phyloP scores from a whole-genome alignment of 2,113 vertebrate species.

The Myanophis thanlyinensis region DNA sequence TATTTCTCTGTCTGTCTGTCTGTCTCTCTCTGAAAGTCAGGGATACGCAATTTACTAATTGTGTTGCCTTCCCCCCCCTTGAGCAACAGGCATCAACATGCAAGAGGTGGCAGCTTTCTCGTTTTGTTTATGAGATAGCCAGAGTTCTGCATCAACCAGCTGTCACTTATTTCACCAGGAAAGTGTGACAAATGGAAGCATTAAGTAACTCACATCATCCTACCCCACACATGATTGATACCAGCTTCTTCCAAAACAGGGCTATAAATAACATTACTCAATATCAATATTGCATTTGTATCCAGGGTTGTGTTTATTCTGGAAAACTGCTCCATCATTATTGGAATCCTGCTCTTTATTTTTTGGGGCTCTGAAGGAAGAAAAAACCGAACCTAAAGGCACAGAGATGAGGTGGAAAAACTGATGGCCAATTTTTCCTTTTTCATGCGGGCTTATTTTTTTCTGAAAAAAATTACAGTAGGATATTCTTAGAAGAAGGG shows the following conservation, averaged over 20 bases:
- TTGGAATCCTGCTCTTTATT: background rate
- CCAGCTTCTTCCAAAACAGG: background rate
- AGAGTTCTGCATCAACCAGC: slow-evolving; percentile 24
- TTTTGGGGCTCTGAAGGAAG: background rate
- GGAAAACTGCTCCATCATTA: background rate
- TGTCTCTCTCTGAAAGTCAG: background rate
- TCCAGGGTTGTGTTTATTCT: slow-evolving; percentile 20
- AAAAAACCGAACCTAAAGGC: background rate
- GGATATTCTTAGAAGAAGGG: slow-evolving; percentile 11
- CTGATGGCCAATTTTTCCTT: background rate
- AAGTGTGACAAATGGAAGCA: slow-evolving; percentile 15
- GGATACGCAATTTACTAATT: background rate
- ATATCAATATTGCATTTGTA: slow-evolving; percentile 3
- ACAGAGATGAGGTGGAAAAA: background rate
- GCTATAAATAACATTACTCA: slow-evolving; percentile 1
- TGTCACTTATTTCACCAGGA: slow-evolving; percentile 28
- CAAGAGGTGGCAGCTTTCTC: background rate
- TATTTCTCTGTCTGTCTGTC: background rate
- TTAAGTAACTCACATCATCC: background rate
- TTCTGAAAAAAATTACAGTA: slow-evolving; percentile 34
- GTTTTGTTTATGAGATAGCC: slow-evolving; percentile 11
- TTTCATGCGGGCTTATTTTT: slow-evolving; percentile 1
- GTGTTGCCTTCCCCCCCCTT: background rate
- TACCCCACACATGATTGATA: slow-evolving; percentile 15
- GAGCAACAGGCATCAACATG: background rate